Conservation (phyloP, 64 coral and sea anemone species). For the Montipora capricornis region DNA sequence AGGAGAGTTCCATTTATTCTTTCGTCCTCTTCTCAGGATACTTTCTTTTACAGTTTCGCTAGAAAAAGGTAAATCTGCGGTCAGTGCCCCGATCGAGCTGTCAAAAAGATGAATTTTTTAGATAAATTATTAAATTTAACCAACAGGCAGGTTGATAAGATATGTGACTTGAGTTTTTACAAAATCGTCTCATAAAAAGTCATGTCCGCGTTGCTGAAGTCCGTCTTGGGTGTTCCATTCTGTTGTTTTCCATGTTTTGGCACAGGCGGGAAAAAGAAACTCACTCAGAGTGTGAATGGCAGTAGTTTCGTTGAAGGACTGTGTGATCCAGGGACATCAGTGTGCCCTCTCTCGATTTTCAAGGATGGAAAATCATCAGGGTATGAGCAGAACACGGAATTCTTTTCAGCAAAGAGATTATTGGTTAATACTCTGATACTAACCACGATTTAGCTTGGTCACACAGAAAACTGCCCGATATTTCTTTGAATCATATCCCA, state of each 20-base stretch:
- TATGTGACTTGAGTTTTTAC: not conserved
- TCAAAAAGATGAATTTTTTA: not conserved
- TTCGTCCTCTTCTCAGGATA: no score
- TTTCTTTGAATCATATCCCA: no score
- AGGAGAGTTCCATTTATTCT: no score
- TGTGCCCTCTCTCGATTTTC: not conserved
- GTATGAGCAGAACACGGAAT: not conserved
- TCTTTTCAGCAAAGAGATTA: not conserved
- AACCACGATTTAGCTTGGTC: no score
- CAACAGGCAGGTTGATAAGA: no score
- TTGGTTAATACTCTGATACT: no score
- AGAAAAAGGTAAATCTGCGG: not conserved
- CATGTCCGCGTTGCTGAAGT: conserved; percentile 2
- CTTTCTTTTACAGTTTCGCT: no score
- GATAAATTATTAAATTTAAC: not conserved
- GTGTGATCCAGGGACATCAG: not conserved
- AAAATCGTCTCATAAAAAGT: not conserved
- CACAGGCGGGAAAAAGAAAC: not conserved
- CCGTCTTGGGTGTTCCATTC: conserved; percentile 2
- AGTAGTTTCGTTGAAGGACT: not conserved
- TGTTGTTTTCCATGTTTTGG: conserved; percentile 42
- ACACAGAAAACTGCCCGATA: no score
- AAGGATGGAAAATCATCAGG: not conserved
- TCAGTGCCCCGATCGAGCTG: not conserved
- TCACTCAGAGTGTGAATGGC: not conserved